Evolutionary conservation across 2,888 invertebrate species (phyloP), one percentile per base, ranked within the genome.

Genomic region (Tridacna gigas): DNA sequence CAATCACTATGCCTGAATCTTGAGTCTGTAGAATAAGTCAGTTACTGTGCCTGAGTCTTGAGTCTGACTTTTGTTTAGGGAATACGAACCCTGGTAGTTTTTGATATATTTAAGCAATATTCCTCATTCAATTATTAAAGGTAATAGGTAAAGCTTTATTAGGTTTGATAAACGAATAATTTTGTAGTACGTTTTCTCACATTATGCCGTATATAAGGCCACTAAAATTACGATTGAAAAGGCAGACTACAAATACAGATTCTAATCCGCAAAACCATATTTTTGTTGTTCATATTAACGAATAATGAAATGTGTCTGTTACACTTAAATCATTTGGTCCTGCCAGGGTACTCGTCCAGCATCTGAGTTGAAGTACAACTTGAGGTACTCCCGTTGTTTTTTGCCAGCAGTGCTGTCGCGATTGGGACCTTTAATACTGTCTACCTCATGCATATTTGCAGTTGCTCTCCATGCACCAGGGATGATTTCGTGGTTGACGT

Each of bases 321-420:
- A 51, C 51, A 51, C 51, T 51, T 51, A 51, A 51, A 85, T 51
- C 51, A 51, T 51, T 51, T 51, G 51, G 51, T 51, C 51, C 51
- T 51, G 89, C 85, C 89, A 89, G 9, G 89, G 82, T 18, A 89
- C 89, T 25, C 77, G 84, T 45, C 89, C 86, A 71, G 86, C 88
- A 25, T 79, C 73, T 48, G 73, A 77, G 77, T 79, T 86, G 79
- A 89, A 86, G 77, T 89, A 89, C 69, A 86, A 80, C 77, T 79
- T 82, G 0, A 84, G 75, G 73, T 90, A 86, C 65, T 89, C 84
- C 26, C 88, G 78, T 60, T 79, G 75, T 65, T 83, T 79, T 73
- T 90, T 89, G 28, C 77, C 88, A 48, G 77, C 80, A 66, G 78
- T 80, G 60, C 71, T 84, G 74, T 82, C 83, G 25, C 82, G 22